Evolutionary conservation across 1,140 invertebrate species (phyloP).

Genomic region (Dinothrombium tinctorium): DNA sequence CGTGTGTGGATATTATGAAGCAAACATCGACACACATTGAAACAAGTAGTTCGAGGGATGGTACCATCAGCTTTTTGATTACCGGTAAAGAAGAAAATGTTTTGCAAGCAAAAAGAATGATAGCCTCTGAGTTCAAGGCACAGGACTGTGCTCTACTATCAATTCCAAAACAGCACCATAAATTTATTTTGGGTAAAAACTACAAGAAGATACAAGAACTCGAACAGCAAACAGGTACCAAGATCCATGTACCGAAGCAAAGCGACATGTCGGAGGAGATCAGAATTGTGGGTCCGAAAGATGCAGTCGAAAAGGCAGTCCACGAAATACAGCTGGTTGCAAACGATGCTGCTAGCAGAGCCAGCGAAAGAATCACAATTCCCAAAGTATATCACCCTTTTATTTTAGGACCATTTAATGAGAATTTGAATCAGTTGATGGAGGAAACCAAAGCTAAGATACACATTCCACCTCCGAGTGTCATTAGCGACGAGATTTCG

Average conservation of each 20-base stretch:
- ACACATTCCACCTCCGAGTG: conserved; percentile 43
- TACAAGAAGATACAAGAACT: conserved; percentile 65
- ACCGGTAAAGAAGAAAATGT: conserved; percentile 62
- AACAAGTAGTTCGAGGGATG: conserved; percentile 77
- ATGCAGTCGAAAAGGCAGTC: conserved; percentile 83
- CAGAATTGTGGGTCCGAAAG: conserved; percentile 69
- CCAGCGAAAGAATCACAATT: conserved; percentile 61
- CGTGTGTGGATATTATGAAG: conserved; percentile 66
- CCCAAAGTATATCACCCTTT: conserved; percentile 89
- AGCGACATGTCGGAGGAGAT: conserved; percentile 60
- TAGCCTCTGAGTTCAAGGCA: conserved; percentile 69
- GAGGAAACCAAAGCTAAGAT: conserved; percentile 65
- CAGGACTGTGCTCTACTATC: conserved; percentile 56
- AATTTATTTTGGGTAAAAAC: conserved; percentile 70
- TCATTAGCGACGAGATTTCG: conserved; percentile 70
- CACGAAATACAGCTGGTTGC: conserved; percentile 80
- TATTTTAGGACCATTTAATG: conserved; percentile 64
- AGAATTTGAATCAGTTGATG: conserved; percentile 45
- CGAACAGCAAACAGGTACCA: conserved; percentile 69
- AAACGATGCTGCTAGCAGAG: conserved; percentile 54
- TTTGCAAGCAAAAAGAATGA: conserved; percentile 57
- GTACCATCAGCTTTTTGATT: conserved; percentile 82
- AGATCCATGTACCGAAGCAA: conserved; percentile 67
- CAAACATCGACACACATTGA: conserved; percentile 83
- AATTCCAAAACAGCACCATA: conserved; percentile 88